A percentile compares a stretch with the other conserved stretches of the same genome.
These are phyloP conservation scores for Gambusia yucatana DNA, from an alignment of 2,797 vertebrate species.

Conservation along the genomic window DNA sequence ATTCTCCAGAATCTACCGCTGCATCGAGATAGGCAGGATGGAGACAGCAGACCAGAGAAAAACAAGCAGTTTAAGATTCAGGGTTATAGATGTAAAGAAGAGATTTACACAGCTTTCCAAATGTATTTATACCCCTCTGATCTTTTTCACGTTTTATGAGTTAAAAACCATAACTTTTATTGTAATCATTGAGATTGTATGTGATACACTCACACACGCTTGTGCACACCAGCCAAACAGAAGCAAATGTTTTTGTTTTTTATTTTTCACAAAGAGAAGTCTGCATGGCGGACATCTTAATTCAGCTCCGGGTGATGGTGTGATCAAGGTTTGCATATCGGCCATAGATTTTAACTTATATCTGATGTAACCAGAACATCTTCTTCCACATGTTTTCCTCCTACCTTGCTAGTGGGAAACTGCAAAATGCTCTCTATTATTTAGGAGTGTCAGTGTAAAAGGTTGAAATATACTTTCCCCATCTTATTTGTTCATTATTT, in stretches of 20 bases:
- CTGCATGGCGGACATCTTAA: neutral
- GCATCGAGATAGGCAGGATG: conserved; percentile 5
- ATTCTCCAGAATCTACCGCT: conserved; percentile 19
- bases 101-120: neutral
- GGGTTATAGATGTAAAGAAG: neutral
- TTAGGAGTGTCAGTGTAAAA: neutral
- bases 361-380: neutral
- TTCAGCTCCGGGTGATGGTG: neutral
- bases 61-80: neutral
- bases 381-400: neutral
- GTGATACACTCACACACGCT: neutral
- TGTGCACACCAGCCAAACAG: neutral
- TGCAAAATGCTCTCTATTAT: neutral
- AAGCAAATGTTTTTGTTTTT: neutral
- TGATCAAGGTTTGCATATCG: neutral
- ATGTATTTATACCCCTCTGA: neutral
- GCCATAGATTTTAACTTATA: neutral
- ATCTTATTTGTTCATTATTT: neutral
- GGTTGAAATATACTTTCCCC: neutral
- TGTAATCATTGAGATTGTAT: neutral
- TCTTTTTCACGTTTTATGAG: neutral
- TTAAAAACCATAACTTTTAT: neutral
- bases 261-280: neutral
- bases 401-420: neutral
- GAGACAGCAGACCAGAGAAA: conserved; percentile 4